These are phyloP conservation scores for Nixonia krombeini DNA, from an alignment of 1,140 invertebrate species.

Conservation along the genomic window DNA sequence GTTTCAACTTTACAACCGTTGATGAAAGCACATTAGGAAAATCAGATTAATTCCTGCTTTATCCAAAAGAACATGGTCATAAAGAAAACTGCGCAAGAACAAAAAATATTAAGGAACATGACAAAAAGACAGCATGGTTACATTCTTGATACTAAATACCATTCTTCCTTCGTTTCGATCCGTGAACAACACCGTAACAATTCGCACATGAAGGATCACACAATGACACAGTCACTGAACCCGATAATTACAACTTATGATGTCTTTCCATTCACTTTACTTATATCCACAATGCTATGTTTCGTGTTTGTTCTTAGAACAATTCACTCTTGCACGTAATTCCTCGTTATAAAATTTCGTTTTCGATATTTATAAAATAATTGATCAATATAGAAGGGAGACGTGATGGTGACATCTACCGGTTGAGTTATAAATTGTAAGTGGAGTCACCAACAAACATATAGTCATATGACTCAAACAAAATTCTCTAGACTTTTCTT, in stretches of 20 bases:
- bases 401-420: constrained; percentile 33
- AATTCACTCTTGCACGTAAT: background rate
- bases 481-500: no score
- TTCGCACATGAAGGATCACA: no score
- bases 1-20: background rate
- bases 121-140: constrained; percentile 12
- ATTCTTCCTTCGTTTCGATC: background rate
- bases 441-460: no score
- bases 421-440: no score
- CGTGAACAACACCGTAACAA: no score
- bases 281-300: background rate
- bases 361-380: constrained; percentile 41
- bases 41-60: no score
- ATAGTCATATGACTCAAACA: no score
- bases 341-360: constrained; percentile 23
- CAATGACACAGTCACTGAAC: background rate
- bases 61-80: no score
- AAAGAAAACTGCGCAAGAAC: background rate
- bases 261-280: background rate
- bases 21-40: background rate
- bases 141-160: constrained; percentile 11
- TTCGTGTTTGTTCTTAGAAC: background rate
- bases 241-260: constrained; percentile 5
- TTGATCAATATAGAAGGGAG: constrained; percentile 43
- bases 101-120: background rate